Percentiles rank a stretch among this genome's conserved stretches.
phyloP scores from a whole-genome alignment of 2,113 vertebrate species.

The Eulacestoma nigropectus region DNA sequence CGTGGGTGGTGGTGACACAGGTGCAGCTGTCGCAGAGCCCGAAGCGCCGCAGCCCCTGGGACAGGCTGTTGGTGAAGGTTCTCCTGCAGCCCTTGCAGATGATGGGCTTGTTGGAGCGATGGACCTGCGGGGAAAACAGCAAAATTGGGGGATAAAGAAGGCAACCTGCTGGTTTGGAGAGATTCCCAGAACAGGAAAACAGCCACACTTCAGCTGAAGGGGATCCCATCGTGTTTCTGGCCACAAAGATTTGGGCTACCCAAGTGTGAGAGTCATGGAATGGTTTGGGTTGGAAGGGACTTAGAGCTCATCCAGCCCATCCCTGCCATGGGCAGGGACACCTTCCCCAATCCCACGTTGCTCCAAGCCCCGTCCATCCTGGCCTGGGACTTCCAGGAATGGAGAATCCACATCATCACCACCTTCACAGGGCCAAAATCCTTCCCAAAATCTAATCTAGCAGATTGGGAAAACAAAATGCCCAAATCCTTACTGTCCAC shows the following conservation, averaged over 20 bases:
- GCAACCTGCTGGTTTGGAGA: background rate
- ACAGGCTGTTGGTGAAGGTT: slow-evolving; percentile 85
- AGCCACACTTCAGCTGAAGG: rapidly evolving
- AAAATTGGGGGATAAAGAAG: background rate
- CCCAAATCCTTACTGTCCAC: background rate
- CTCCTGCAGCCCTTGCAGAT: slow-evolving; percentile 92
- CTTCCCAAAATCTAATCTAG: background rate
- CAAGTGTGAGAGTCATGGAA: background rate
- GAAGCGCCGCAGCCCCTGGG: slow-evolving; percentile 84
- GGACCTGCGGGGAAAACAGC: slow-evolving; percentile 75
- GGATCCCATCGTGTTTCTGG: background rate
- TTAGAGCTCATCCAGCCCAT: background rate
- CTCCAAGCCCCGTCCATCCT: background rate
- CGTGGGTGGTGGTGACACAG: slow-evolving; percentile 85
- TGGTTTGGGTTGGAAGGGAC: background rate
- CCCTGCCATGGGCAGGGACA: background rate
- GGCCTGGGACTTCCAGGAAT: background rate
- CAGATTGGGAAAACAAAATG: background rate
- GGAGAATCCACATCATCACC: background rate
- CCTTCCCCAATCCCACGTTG: background rate
- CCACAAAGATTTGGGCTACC: rapidly evolving
- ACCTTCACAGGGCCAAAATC: background rate
- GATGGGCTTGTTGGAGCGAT: slow-evolving; percentile 90
- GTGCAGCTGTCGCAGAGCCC: slow-evolving; percentile 93
- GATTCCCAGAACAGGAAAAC: background rate